Evolutionary conservation across 2,113 vertebrate genomes (phyloP).

Genomic region (Malaclemys terrapin): DNA sequence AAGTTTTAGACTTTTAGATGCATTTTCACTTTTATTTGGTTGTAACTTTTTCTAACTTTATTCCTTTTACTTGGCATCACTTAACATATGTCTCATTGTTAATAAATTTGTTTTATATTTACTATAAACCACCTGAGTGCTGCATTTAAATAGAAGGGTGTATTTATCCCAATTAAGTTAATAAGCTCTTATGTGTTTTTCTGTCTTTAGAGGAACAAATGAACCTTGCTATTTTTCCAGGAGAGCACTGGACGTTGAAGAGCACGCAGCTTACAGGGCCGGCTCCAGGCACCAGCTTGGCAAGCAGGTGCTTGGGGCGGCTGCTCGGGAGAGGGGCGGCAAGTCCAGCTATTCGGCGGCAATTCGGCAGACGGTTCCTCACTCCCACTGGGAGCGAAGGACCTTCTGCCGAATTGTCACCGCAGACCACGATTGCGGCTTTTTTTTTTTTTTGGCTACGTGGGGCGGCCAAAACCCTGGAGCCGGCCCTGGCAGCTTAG

Average conservation of each 20-base stretch:
- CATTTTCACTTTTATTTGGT: background rate
- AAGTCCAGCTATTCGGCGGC: no score
- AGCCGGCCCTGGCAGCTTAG: no score
- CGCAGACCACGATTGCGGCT: no score
- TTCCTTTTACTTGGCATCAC: background rate
- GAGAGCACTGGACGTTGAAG: background rate
- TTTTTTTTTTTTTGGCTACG: no score
- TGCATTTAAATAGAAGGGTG: background rate
- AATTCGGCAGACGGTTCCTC: no score
- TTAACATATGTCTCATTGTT: background rate
- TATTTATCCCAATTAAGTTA: background rate
- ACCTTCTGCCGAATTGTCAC: no score
- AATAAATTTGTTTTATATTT: background rate
- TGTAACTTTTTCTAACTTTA: background rate
- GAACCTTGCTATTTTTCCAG: background rate
- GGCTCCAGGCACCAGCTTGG: no score
- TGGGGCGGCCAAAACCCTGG: no score
- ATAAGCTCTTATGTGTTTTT: background rate
- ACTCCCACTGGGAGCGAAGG: no score
- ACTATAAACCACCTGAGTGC: background rate
- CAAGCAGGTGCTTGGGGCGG: no score
- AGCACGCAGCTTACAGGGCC: no score
- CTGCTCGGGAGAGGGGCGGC: no score
- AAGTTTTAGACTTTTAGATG: background rate
- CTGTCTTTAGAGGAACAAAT: background rate